Evolutionary conservation across 2,888 invertebrate species (phyloP).

Genomic region (Polyploca ridens): DNA sequence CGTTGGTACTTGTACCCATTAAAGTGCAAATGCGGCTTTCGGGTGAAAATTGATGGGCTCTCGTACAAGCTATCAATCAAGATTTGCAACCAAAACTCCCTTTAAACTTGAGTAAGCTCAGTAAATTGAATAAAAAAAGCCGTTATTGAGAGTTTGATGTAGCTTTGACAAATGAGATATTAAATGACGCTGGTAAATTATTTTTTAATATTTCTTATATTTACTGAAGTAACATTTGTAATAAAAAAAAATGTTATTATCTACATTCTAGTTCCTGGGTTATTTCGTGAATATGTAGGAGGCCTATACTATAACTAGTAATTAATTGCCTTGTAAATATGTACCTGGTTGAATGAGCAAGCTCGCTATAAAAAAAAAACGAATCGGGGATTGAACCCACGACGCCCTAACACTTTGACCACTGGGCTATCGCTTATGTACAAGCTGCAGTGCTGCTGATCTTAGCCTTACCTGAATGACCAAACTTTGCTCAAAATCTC

Average conservation of each 20-base stretch:
- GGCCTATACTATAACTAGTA: no score
- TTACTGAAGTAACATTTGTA: no score
- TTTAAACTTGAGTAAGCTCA: conserved; percentile 61
- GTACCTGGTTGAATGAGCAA: not conserved
- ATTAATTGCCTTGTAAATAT: not conserved
- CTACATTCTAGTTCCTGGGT: no score
- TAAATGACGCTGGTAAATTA: conserved; percentile 21
- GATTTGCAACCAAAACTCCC: conserved; percentile 68
- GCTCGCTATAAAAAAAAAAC: no score
- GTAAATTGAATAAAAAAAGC: conserved; percentile 74
- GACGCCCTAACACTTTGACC: no score
- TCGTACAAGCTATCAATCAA: conserved; percentile 76
- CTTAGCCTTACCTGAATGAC: no score
- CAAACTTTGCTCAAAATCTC: no score
- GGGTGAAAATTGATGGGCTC: conserved; percentile 66
- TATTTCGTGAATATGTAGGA: no score
- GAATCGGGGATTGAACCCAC: no score
- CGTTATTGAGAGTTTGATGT: conserved; percentile 30
- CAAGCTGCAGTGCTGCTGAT: no score
- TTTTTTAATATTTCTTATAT: not conserved
- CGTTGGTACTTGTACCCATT: conserved; percentile 45
- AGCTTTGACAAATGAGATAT: conserved; percentile 27
- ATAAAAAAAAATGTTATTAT: no score
- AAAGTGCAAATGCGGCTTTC: conserved; percentile 68
- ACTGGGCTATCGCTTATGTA: no score